phyloP scores from a whole-genome alignment of 2,888 invertebrate genomes.

The Drosophila heteroneura region DNA sequence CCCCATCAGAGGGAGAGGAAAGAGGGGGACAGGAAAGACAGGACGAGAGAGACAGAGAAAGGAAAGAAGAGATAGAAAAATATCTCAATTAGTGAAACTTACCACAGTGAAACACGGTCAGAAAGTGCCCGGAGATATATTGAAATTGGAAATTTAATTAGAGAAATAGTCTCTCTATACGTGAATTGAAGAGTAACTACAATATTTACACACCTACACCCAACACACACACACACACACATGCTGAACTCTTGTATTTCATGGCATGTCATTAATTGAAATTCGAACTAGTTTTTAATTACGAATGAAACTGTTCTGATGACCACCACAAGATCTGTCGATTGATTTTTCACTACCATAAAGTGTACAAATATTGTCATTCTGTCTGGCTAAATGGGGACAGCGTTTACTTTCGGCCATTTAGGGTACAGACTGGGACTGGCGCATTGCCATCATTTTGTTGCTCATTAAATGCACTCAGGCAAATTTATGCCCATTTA shows the following conservation, averaged over 20 bases:
- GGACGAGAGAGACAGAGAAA: not conserved
- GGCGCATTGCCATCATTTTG: conserved; percentile 43
- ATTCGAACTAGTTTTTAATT: not conserved
- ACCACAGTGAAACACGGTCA: not conserved
- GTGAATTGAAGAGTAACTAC: not conserved
- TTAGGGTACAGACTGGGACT: conserved; percentile 26
- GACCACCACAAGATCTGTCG: not conserved
- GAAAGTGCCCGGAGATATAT: not conserved
- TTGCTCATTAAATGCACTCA: conserved; percentile 67
- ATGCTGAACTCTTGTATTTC: not conserved
- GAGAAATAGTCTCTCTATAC: not conserved
- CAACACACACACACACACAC: not conserved
- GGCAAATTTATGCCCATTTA: conserved; percentile 62
- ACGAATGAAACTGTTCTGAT: not conserved
- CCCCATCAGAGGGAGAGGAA: not conserved
- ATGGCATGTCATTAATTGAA: not conserved
- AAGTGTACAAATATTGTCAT: conserved; percentile 31
- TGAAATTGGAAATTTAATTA: not conserved
- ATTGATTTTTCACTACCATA: conserved; percentile 23
- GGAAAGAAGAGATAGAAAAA: not conserved
- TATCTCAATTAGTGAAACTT: not conserved
- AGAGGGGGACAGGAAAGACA: not conserved
- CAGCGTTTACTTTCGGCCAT: conserved; percentile 34
- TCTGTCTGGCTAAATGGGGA: conserved; percentile 15
- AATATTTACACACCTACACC: not conserved